Conservation (phyloP, 2,113 vertebrate species). For the Morone saxatilis region DNA sequence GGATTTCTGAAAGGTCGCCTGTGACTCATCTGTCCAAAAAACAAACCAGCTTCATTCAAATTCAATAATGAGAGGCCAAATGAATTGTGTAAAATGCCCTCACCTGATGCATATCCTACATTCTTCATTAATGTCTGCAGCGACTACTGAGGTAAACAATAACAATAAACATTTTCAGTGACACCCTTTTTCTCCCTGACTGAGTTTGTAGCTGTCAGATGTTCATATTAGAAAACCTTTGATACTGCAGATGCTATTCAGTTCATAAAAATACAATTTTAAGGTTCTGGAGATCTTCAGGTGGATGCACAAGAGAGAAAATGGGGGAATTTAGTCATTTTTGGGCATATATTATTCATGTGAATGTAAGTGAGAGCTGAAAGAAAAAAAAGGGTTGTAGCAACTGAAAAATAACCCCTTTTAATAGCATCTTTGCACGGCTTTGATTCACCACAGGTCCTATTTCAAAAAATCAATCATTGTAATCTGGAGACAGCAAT, state of each 20-base stretch:
- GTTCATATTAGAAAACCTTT: background rate
- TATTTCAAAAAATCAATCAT: background rate
- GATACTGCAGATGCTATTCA: background rate
- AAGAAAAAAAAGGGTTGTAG: background rate
- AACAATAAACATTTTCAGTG: too few relatives aligned
- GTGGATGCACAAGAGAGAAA: background rate
- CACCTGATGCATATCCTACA: background rate
- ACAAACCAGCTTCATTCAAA: too few relatives aligned
- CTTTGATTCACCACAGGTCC: background rate
- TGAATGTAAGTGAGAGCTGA: background rate
- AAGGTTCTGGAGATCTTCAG: background rate
- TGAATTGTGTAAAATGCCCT: too few relatives aligned
- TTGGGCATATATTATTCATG: background rate
- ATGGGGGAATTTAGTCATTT: background rate
- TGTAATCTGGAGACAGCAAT: conserved; percentile 24
- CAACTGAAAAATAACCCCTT: background rate
- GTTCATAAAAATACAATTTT: background rate
- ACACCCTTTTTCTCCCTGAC: too few relatives aligned
- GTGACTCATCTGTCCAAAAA: too few relatives aligned
- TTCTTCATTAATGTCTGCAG: background rate
- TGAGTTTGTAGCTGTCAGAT: background rate
- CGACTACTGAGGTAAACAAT: too few relatives aligned
- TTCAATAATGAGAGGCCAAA: too few relatives aligned
- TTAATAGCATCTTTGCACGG: background rate
- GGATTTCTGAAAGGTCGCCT: too few relatives aligned